A percentile compares a stretch with the other conserved stretches of the same genome.
Conservation (phyloP, 2,888 invertebrate genomes). For the Cordilura impudica region DNA sequence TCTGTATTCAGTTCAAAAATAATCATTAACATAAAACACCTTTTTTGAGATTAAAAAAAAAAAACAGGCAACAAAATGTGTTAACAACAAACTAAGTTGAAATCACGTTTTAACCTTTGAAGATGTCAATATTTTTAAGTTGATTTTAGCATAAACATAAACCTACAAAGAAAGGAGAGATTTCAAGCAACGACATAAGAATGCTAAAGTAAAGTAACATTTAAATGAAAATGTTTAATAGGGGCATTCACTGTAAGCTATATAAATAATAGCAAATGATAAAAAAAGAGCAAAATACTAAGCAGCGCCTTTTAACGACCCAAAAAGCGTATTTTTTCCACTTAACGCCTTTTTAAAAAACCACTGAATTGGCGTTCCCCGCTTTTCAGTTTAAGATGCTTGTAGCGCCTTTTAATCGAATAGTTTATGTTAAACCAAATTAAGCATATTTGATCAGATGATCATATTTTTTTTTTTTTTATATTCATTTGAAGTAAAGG, state of each 20-base stretch:
- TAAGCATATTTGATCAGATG: too few species aligned
- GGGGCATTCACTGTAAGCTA: not conserved
- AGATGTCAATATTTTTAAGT: slow-evolving; percentile 29
- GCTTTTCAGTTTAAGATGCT: too few species aligned
- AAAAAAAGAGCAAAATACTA: too few species aligned
- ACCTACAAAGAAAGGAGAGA: not conserved
- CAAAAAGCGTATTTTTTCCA: too few species aligned
- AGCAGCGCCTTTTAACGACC: too few species aligned
- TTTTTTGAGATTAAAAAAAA: not conserved
- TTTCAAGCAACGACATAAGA: not conserved
- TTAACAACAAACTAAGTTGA: slow-evolving; percentile 23
- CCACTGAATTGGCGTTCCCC: too few species aligned
- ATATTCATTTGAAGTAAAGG: too few species aligned
- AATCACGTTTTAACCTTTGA: slow-evolving; percentile 51
- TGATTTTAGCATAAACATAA: slow-evolving; percentile 19
- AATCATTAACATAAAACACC: slow-evolving; percentile 2
- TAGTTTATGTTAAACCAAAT: too few species aligned
- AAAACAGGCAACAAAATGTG: not conserved
- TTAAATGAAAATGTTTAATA: not conserved
- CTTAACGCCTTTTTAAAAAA: too few species aligned
- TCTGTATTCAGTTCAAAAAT: slow-evolving; percentile 1
- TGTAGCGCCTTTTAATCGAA: too few species aligned
- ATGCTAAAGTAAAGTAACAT: not conserved
- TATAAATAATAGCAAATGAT: too few species aligned
- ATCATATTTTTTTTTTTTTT: too few species aligned